These are phyloP conservation scores for Oligia latruncula DNA, from an alignment of 2,888 invertebrate species.

Conservation along the genomic window DNA sequence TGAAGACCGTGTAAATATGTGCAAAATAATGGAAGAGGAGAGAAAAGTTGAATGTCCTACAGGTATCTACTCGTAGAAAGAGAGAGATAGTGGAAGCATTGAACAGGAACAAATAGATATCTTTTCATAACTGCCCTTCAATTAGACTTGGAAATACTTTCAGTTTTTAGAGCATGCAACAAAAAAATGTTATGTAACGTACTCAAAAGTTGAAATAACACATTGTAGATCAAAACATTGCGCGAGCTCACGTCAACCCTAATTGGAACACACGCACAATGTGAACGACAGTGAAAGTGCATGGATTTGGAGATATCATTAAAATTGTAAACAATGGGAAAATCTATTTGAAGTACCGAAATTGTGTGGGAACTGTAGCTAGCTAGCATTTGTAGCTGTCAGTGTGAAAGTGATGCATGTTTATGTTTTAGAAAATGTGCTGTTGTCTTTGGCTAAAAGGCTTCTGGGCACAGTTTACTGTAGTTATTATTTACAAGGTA, in stretches of 20 bases:
- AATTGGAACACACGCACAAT: slow-evolving; percentile 35
- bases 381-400: neutral
- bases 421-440: slow-evolving; percentile 28
- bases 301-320: slow-evolving; percentile 53
- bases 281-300: slow-evolving; percentile 58
- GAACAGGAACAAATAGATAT: neutral
- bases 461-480: neutral
- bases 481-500: too few species aligned
- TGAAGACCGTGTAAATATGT: neutral
- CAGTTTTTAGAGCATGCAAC: neutral
- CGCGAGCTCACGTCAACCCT: slow-evolving; percentile 34
- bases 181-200: neutral
- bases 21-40: neutral
- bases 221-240: slow-evolving; percentile 7
- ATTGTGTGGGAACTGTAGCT: slow-evolving; percentile 37
- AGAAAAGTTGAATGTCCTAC: too few species aligned
- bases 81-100: neutral
- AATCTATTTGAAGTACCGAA: slow-evolving; percentile 27
- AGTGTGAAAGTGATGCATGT: slow-evolving; percentile 44
- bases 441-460: neutral
- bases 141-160: neutral
- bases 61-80: neutral
- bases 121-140: neutral
- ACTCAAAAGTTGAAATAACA: neutral
- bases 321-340: slow-evolving; percentile 57